Base-by-base conservation (phyloP, 2,888 invertebrate species). In the Gnatocerus cornutus region DNA sequence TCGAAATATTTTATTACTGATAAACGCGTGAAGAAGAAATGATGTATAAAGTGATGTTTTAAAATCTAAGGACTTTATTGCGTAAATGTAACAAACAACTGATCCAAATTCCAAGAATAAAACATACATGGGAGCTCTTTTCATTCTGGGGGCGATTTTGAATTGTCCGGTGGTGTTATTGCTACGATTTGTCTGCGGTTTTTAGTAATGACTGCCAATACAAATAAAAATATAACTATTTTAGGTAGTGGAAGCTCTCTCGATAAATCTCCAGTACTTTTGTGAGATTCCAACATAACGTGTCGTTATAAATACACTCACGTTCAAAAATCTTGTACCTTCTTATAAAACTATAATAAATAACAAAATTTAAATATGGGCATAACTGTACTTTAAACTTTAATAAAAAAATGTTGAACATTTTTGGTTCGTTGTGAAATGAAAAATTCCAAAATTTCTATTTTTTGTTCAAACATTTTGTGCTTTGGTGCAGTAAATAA, bases 151-250 rank as follows among this genome's bases (percentile, higher is more conserved):
- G 4, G 21, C 21, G 21, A n/a, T 21, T 21, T 21, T 4, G 21
- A 21, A 56, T 52, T 71, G 61, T 61, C 14, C 12, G 64, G 59
- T 46, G 50, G 53, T 67, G 70, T 73, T 69, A 71, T 72, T 72
- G 66, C 64, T 30, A 45, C 71, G 52, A 71, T 73, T 72, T 66
- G 63, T 73, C 69, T 66, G 59, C 71, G 69, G 71, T 72, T 62
- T 71, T 59, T 71, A 69, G 65, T 73, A 73, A 72, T 68, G 71
- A 64, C 71, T 59, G 58, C 73, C 73, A 69, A 70, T 72, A 68
- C 64, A 64, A 37, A 48, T 56, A 66, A 74, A 66, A 74, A 71
- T 74, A 74, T 53, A 69, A 66, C 67, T 61, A 68, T 70, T 50
- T 69, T 65, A 69, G 48, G 41, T 21, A 3, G 58, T 53, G 21